These are phyloP conservation scores for Orchestes rusci DNA, from an alignment of 2,888 invertebrate genomes.

Conservation along the genomic window DNA sequence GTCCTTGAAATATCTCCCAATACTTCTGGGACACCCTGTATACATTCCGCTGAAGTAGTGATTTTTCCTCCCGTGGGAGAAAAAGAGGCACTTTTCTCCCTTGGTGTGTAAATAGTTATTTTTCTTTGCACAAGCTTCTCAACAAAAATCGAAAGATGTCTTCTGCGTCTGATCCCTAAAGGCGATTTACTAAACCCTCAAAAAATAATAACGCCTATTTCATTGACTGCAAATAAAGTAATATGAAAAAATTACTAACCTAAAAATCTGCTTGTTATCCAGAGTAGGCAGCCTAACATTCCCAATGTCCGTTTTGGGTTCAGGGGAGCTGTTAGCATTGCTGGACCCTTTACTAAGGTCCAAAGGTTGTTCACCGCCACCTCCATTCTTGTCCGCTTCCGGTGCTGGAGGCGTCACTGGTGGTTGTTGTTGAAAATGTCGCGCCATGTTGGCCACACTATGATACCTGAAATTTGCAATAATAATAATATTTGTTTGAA, in stretches of 20 bases:
- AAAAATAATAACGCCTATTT: too few relatives aligned
- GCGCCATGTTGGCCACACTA: conserved; percentile 47
- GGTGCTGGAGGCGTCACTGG: conserved; percentile 11
- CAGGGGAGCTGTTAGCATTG: conserved; percentile 31
- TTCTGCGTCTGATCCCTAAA: too few relatives aligned
- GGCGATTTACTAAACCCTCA: too few relatives aligned
- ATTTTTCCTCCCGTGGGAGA: too few relatives aligned
- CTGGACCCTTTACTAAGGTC: conserved; percentile 72
- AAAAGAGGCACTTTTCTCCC: too few relatives aligned
- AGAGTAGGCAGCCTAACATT: conserved; percentile 41
- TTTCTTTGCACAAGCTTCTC: too few relatives aligned
- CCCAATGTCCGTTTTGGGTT: conserved; percentile 33
- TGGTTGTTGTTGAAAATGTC: conserved; percentile 45
- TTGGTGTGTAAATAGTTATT: too few relatives aligned
- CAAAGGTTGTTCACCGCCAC: conserved; percentile 61
- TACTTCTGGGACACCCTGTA: too few relatives aligned
- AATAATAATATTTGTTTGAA: background rate
- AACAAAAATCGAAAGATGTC: too few relatives aligned
- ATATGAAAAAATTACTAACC: conserved; percentile 47
- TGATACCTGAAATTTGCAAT: conserved; percentile 37
- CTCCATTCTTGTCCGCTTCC: conserved; percentile 28
- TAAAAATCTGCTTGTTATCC: conserved; percentile 60
- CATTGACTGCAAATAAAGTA: too few relatives aligned
- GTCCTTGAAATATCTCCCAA: too few relatives aligned
- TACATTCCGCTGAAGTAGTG: too few relatives aligned